A percentile compares a stretch with the other conserved stretches of the same genome.
Conservation (phyloP, 2,113 vertebrate species). For the Alligator mississippiensis region DNA sequence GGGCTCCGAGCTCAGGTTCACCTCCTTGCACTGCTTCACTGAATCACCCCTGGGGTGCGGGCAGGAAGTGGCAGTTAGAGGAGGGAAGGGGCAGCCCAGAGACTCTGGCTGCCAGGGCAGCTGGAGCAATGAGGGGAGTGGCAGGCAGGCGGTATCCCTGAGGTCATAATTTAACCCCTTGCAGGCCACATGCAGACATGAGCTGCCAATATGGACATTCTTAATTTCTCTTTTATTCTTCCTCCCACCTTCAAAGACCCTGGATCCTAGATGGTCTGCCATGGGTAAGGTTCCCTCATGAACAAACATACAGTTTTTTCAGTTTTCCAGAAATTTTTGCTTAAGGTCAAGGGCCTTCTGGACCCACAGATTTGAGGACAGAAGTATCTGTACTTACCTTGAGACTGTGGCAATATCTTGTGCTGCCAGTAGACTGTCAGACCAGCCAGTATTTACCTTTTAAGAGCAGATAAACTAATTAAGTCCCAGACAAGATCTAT, state of each 20-base stretch:
- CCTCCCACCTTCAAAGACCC: background rate
- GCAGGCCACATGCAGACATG: no score
- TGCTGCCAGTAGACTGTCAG: background rate
- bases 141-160: no score
- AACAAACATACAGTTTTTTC: background rate
- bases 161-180: no score
- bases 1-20: no score
- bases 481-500: constrained; percentile 49
- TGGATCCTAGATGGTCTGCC: background rate
- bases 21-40: no score
- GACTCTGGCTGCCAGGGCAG: no score
- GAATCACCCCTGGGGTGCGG: no score
- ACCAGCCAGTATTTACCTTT: constrained; percentile 33
- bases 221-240: background rate
- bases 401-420: background rate
- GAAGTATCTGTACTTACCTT: background rate
- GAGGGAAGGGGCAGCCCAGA: no score
- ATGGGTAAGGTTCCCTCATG: background rate
- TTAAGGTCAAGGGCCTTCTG: no score
- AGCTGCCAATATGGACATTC: no score
- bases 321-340: background rate
- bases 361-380: background rate
- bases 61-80: no score
- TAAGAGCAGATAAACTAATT: constrained; percentile 47
- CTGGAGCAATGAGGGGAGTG: no score